A percentile compares a stretch with the other conserved stretches of the same genome.
phyloP scores from a whole-genome alignment of 2,888 invertebrate genomes.

The Synanthedon tipuliformis region DNA sequence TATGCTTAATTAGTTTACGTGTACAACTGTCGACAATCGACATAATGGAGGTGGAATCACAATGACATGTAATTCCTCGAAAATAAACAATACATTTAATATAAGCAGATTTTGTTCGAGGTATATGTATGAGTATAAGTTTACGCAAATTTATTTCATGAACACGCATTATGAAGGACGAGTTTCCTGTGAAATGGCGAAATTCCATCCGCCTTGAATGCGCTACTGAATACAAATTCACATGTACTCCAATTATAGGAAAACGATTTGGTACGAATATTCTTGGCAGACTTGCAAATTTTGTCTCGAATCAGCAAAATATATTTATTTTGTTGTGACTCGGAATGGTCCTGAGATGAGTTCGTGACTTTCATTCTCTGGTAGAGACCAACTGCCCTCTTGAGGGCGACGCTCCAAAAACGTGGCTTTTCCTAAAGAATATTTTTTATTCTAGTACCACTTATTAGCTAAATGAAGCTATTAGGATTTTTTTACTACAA shows the following conservation, averaged over 20 bases:
- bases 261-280: slow-evolving; percentile 70
- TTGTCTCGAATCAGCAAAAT: slow-evolving; percentile 64
- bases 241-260: slow-evolving; percentile 71
- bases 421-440: too few relatives aligned
- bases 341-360: slow-evolving; percentile 46
- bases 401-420: slow-evolving; percentile 11
- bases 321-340: slow-evolving; percentile 65
- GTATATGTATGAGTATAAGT: slow-evolving; percentile 22
- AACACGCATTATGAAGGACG: slow-evolving; percentile 65
- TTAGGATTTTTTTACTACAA: too few relatives aligned
- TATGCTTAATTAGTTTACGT: too few relatives aligned
- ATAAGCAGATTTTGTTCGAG: neutral
- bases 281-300: slow-evolving; percentile 71
- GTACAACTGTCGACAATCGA: too few relatives aligned
- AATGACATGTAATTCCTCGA: neutral
- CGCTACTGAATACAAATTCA: slow-evolving; percentile 70
- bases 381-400: slow-evolving; percentile 29
- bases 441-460: too few relatives aligned
- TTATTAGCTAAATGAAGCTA: too few relatives aligned
- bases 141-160: slow-evolving; percentile 62
- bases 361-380: slow-evolving; percentile 46
- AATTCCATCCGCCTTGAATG: slow-evolving; percentile 64
- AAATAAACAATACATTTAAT: too few relatives aligned
- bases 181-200: slow-evolving; percentile 55
- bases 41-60: too few relatives aligned